These are phyloP conservation scores for Rostratula benghalensis DNA, from an alignment of 2,113 vertebrate genomes.

Conservation along the genomic window DNA sequence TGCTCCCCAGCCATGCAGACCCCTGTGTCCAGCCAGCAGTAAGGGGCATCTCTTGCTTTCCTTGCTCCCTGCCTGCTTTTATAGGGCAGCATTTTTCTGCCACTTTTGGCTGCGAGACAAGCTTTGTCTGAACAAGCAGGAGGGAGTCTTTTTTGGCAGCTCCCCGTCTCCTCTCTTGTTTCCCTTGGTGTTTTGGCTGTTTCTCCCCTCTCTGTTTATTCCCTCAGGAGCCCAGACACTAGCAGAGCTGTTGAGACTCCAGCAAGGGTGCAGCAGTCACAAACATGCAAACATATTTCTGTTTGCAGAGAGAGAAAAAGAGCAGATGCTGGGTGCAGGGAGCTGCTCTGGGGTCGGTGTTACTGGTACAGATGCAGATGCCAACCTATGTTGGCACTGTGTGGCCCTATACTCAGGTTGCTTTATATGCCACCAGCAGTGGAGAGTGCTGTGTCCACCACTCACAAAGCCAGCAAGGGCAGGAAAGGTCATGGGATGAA, in stretches of 20 bases:
- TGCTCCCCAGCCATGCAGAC: not conserved
- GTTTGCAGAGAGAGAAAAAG: constrained; percentile 25
- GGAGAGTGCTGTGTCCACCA: not conserved
- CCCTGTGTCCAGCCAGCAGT: fast-evolving
- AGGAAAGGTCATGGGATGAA: not conserved
- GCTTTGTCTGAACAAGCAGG: constrained; percentile 63
- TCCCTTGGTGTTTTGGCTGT: constrained; percentile 46
- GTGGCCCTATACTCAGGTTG: not conserved
- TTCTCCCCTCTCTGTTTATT: constrained; percentile 62
- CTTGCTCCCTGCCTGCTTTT: not conserved
- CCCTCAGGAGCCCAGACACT: constrained; percentile 26
- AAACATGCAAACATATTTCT: not conserved
- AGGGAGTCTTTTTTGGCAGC: constrained; percentile 5
- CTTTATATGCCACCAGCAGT: not conserved
- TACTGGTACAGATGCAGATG: not conserved
- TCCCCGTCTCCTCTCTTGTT: constrained; percentile 18
- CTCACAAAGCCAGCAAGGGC: not conserved
- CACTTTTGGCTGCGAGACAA: not conserved
- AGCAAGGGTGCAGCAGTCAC: not conserved
- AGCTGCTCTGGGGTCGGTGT: not conserved
- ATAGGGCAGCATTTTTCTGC: constrained; percentile 34
- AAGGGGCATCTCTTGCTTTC: not conserved
- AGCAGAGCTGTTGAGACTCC: constrained; percentile 43
- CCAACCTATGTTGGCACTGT: not conserved
- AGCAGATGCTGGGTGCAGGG: not conserved